Evolutionary conservation across 2,888 invertebrate genomes (phyloP).

Genomic region (Coenonympha arcania): DNA sequence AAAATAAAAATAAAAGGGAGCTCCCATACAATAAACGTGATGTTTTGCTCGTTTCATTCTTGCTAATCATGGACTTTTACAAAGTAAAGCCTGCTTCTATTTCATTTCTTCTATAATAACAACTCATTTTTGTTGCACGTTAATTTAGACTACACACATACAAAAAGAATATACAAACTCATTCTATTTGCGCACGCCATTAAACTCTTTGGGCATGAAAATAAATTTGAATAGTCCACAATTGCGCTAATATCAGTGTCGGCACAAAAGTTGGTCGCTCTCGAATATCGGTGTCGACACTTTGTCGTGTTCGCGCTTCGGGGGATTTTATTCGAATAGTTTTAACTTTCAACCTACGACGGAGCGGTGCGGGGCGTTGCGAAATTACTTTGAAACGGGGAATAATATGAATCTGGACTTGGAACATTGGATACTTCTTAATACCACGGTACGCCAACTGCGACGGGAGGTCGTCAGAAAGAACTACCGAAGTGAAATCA

Average conservation of each 20-base stretch:
- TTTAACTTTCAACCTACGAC: constrained; percentile 15
- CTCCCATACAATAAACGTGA: no score
- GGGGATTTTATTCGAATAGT: constrained; percentile 44
- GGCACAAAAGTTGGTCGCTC: constrained; percentile 1
- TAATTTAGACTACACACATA: no score
- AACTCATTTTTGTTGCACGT: no score
- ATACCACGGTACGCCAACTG: no score
- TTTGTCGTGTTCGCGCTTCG: constrained; percentile 24
- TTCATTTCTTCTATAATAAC: no score
- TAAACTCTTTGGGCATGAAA: neutral
- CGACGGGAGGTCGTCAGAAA: no score
- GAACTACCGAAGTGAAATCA: no score
- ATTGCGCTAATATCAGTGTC: neutral
- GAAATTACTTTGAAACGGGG: neutral
- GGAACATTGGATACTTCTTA: neutral
- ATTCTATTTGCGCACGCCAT: neutral
- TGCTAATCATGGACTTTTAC: no score
- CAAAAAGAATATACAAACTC: no score
- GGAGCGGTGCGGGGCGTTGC: neutral
- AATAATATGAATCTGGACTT: neutral
- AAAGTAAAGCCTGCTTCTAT: no score
- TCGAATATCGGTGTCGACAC: constrained; percentile 18
- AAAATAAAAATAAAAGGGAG: no score
- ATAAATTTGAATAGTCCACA: constrained; percentile 8
- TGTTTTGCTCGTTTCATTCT: no score